phyloP scores from a whole-genome alignment of 2,888 invertebrate species.

The Liodrosophila aerea region DNA sequence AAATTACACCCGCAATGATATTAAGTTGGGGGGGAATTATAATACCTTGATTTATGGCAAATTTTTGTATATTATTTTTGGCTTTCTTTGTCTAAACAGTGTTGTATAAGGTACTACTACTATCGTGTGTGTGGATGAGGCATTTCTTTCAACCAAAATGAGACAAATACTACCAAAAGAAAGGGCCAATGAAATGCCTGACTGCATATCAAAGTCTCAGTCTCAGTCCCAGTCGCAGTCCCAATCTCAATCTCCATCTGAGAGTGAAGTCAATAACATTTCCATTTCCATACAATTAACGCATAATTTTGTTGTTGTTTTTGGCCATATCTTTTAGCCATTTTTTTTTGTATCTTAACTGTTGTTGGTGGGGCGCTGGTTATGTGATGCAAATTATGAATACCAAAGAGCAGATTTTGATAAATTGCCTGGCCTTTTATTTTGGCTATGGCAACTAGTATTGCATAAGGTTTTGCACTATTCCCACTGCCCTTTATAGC shows the following conservation, averaged over 20 bases:
- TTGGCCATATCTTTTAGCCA: slow-evolving; percentile 27
- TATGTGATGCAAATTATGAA: slow-evolving; percentile 75
- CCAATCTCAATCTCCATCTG: slow-evolving; percentile 10
- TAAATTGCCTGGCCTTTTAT: slow-evolving; percentile 58
- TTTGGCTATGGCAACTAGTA: slow-evolving; percentile 7
- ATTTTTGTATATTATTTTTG: slow-evolving; percentile 35
- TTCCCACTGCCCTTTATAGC: neutral
- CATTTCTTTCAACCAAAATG: slow-evolving; percentile 21
- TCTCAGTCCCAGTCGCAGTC: neutral
- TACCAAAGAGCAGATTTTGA: slow-evolving; percentile 57
- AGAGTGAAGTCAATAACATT: slow-evolving; percentile 54
- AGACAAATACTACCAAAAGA: slow-evolving; percentile 45
- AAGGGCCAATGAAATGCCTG: slow-evolving; percentile 67
- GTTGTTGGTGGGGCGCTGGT: slow-evolving; percentile 55
- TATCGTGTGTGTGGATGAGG: too few relatives aligned
- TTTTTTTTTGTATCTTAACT: slow-evolving; percentile 24
- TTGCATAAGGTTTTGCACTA: slow-evolving; percentile 39
- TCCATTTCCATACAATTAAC: slow-evolving; percentile 74
- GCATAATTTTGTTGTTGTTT: slow-evolving; percentile 41
- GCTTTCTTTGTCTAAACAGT: slow-evolving; percentile 29
- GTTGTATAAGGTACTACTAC: slow-evolving; percentile 50
- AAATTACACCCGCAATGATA: slow-evolving; percentile 58
- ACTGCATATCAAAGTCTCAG: slow-evolving; percentile 12
- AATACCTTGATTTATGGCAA: slow-evolving; percentile 52
- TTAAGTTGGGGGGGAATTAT: slow-evolving; percentile 36